These are phyloP conservation scores for Phrynocephalus versicolor DNA, from an alignment of 2,113 vertebrate species.

Conservation along the genomic window DNA sequence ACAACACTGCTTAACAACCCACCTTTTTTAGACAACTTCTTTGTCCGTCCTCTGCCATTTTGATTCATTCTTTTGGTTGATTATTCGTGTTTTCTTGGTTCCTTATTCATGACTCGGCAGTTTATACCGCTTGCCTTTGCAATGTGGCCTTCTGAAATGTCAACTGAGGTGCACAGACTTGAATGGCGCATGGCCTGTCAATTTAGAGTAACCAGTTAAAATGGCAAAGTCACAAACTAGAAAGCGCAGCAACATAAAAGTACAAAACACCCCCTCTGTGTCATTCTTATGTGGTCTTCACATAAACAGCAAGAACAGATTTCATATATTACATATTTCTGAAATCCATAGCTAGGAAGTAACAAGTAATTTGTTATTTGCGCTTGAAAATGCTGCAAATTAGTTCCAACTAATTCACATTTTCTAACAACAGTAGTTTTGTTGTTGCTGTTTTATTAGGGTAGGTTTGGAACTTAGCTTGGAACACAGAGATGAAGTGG, in stretches of 20 bases:
- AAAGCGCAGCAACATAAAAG: neutral
- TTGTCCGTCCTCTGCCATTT: neutral
- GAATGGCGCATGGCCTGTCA: neutral
- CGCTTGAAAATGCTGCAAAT: too few species aligned
- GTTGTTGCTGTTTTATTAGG: too few species aligned
- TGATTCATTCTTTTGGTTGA: neutral
- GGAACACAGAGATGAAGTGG: too few species aligned
- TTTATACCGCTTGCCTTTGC: constrained; percentile 4
- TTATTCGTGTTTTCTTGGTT: constrained; percentile 11
- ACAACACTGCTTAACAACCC: neutral
- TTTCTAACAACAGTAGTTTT: too few species aligned
- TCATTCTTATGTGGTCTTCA: neutral
- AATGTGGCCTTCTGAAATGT: neutral
- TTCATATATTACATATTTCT: neutral
- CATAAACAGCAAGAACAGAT: neutral
- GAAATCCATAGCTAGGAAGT: neutral
- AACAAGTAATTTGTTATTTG: neutral
- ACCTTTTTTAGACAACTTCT: neutral
- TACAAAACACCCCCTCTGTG: neutral
- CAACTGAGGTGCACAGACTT: neutral
- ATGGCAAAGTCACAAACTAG: neutral
- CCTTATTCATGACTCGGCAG: constrained; percentile 8
- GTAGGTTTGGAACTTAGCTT: too few species aligned
- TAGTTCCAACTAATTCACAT: too few species aligned
- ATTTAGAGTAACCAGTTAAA: constrained; percentile 6